These are phyloP conservation scores for Spialia ferax DNA, from an alignment of 2,888 invertebrate species.

Conservation along the genomic window DNA sequence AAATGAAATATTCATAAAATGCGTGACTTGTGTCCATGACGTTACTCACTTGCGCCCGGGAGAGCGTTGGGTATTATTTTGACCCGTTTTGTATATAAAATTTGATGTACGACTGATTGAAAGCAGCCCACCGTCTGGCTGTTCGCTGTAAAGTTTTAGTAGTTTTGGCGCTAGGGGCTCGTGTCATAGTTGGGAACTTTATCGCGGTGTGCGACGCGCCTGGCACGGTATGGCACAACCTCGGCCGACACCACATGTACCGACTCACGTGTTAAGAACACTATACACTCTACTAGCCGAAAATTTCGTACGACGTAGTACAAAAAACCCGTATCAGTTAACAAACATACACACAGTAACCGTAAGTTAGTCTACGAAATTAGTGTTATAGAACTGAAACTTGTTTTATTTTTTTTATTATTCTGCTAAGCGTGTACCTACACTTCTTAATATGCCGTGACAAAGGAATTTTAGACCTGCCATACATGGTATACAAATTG, in stretches of 20 bases:
- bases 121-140: slow-evolving; percentile 54
- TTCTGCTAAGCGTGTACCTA: background rate
- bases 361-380: background rate
- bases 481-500: slow-evolving; percentile 70
- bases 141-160: slow-evolving; percentile 71
- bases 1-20: background rate
- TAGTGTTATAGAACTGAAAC: background rate
- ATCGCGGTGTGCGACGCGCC: slow-evolving; percentile 68
- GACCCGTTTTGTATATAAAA: slow-evolving; percentile 63
- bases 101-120: slow-evolving; percentile 47
- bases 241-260: slow-evolving; percentile 75
- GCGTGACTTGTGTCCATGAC: slow-evolving; percentile 1
- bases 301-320: background rate
- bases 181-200: slow-evolving; percentile 80
- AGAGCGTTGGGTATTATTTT: slow-evolving; percentile 49
- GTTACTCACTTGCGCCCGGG: slow-evolving; percentile 34
- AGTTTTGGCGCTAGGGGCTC: slow-evolving; percentile 78
- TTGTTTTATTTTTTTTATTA: background rate
- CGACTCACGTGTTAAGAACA: slow-evolving; percentile 66
- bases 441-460: slow-evolving; percentile 65
- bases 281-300: slow-evolving; percentile 57
- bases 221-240: slow-evolving; percentile 83
- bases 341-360: background rate
- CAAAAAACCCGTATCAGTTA: background rate
- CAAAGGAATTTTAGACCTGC: slow-evolving; percentile 58